phyloP scores from a whole-genome alignment of 2,797 vertebrate genomes.

The Rhadinocentrus ornatus region DNA sequence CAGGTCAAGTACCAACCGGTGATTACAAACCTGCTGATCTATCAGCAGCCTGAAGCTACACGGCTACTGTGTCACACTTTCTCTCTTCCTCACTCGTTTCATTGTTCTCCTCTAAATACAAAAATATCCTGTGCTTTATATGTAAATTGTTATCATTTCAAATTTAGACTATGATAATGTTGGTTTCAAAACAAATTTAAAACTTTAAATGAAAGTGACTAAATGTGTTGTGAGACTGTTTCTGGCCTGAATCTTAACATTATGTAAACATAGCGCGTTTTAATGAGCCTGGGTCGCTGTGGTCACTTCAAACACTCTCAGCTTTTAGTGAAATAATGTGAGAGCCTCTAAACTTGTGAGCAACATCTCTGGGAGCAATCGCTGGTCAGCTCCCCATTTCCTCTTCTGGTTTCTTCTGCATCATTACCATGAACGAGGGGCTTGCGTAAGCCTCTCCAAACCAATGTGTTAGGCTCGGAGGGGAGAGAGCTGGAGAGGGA shows the following conservation, averaged over 20 bases:
- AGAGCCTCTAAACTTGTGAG: conserved; percentile 73
- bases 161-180: not conserved
- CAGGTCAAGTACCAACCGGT: conserved; percentile 60
- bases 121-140: not conserved
- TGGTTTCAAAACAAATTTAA: conserved; percentile 9
- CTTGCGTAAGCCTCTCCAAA: conserved; percentile 82
- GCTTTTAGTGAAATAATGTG: conserved; percentile 67
- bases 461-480: conserved; percentile 58
- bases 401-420: conserved; percentile 68
- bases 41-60: conserved; percentile 57
- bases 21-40: conserved; percentile 75
- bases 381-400: conserved; percentile 73
- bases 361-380: conserved; percentile 72
- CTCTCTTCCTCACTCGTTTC: not conserved
- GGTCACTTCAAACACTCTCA: conserved; percentile 74
- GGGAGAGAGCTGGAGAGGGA: conserved; percentile 38
- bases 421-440: conserved; percentile 75
- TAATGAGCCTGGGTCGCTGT: conserved; percentile 72
- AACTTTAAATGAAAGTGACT: conserved; percentile 1
- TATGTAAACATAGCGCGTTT: conserved; percentile 75
- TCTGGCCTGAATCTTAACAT: conserved; percentile 54
- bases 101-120: not conserved
- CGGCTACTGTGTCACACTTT: conserved; percentile 38
- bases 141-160: not conserved
- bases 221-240: conserved; percentile 44